Base-by-base conservation (phyloP, 2,797 vertebrate species). In the Anisognathus igniventris region DNA sequence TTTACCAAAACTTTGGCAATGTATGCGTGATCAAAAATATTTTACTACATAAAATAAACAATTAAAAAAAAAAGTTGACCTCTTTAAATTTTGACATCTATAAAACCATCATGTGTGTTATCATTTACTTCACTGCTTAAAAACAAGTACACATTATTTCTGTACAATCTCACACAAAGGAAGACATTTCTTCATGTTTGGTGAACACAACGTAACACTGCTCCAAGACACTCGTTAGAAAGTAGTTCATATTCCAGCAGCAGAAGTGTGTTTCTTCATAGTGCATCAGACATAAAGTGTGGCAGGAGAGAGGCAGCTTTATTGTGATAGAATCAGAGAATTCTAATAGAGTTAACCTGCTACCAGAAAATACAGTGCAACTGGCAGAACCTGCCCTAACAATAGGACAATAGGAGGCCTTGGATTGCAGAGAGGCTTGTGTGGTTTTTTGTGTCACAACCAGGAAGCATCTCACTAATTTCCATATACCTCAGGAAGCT, bases 1-100 rank as follows among this genome's bases (percentile, higher is more conserved):
- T 72, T 75, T 78, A 42, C 22, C 28, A 45, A 84, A 39, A 12
- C 3, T 7, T 80, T 53, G 7, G 13, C 17, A 86, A 67, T 1
- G 1, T 19, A 21, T 22, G 30, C 0, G 2, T 7, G 33, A 76
- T 30, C 8, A 76, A 71, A 86, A 67, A 33, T 10, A 56, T 28
- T 65, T 61, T 54, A 21, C 10, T 67, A 22, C 1, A 0, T n/a
- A 15, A 15, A 56, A 51, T 7, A 9, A 54, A 35, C 7, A 53
- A 7, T 35, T 40, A 3, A 60, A 58, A 45, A 28, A 37, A 51
- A 42, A 5, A 10, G 12, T 4, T 35, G 37, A 47, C 3, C 0
- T 33, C 30, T 76, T 79, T 23, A 72, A 53, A 62, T 81, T 50
- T 66, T 48, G 21, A 28, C 20, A 78, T n/a, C 30, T 70, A 23